These are phyloP conservation scores for Noctua comes DNA, from an alignment of 2,888 invertebrate species.

Conservation along the genomic window DNA sequence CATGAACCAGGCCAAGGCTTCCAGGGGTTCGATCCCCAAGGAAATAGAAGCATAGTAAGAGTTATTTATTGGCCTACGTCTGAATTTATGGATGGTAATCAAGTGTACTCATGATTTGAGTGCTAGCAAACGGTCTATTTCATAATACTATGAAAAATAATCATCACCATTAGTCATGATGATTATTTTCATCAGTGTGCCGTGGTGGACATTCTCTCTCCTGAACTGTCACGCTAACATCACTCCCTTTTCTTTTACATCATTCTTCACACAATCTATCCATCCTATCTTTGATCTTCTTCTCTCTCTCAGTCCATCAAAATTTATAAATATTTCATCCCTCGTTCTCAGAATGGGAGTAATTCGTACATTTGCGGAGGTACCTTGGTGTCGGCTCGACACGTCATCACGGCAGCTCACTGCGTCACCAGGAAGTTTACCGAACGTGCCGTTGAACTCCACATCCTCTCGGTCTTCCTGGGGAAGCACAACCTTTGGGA, in stretches of 20 bases:
- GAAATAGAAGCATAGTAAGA: no score
- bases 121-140: no score
- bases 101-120: no score
- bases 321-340: not conserved
- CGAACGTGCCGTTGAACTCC: constrained; percentile 75
- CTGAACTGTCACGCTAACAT: not conserved
- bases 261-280: not conserved
- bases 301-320: not conserved
- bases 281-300: not conserved
- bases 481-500: constrained; percentile 84
- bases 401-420: constrained; percentile 91
- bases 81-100: no score
- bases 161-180: no score
- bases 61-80: no score
- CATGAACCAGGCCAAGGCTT: no score
- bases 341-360: constrained; percentile 66
- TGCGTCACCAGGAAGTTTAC: constrained; percentile 88
- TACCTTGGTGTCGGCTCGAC: constrained; percentile 87
- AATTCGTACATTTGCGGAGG: constrained; percentile 91
- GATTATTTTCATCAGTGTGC: no score
- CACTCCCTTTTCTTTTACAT: not conserved
- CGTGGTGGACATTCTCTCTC: not conserved
- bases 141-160: no score
- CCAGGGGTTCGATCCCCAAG: no score
- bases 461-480: constrained; percentile 81